Percentiles rank a stretch among this genome's conserved stretches.
phyloP scores from a whole-genome alignment of 30 jellyfish, hydroid and myxozoan genomes.

The Aurelia aurita region DNA sequence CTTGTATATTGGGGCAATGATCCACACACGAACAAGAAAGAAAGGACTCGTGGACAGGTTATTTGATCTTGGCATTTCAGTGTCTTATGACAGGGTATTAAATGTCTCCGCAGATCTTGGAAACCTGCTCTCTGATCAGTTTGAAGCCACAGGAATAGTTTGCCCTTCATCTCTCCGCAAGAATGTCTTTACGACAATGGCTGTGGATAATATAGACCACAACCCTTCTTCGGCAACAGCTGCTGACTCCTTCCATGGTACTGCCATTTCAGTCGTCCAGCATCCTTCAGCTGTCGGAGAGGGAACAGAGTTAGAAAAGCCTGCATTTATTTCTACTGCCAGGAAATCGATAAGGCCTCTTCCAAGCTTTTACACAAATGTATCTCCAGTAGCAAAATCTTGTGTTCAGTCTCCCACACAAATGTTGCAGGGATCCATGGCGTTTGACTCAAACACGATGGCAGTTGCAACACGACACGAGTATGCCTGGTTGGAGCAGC shows the following conservation, averaged over 20 bases:
- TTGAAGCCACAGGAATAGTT: conserved; percentile 49
- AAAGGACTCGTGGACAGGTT: conserved; percentile 34
- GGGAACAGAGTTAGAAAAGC: conserved; percentile 41
- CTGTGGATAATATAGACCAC: conserved; percentile 71
- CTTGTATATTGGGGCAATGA: conserved; percentile 31
- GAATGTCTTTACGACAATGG: conserved; percentile 63
- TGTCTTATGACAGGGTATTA: conserved; percentile 49
- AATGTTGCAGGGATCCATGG: conserved; percentile 13
- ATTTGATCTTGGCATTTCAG: conserved; percentile 44
- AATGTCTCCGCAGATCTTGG: conserved; percentile 49
- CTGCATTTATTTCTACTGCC: conserved; percentile 25
- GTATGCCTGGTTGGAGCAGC: conserved; percentile 30
- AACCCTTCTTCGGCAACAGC: conserved; percentile 74
- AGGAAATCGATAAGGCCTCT: conserved; percentile 40
- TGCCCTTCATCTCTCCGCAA: conserved; percentile 60
- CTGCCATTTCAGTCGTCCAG: conserved; percentile 69
- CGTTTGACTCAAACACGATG: conserved; percentile 9
- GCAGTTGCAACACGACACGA: conserved; percentile 17
- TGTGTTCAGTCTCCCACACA: conserved; percentile 16
- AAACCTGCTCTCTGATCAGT: conserved; percentile 29
- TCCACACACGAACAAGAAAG: conserved; percentile 53
- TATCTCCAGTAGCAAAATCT: conserved; percentile 41
- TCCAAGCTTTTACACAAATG: conserved; percentile 29
- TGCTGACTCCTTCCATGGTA: conserved; percentile 71
- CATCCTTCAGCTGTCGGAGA: conserved; percentile 45